Evolutionary conservation across 2,888 invertebrate genomes (phyloP), one percentile per base, ranked within the genome.

Genomic region (Harmothoe impar): DNA sequence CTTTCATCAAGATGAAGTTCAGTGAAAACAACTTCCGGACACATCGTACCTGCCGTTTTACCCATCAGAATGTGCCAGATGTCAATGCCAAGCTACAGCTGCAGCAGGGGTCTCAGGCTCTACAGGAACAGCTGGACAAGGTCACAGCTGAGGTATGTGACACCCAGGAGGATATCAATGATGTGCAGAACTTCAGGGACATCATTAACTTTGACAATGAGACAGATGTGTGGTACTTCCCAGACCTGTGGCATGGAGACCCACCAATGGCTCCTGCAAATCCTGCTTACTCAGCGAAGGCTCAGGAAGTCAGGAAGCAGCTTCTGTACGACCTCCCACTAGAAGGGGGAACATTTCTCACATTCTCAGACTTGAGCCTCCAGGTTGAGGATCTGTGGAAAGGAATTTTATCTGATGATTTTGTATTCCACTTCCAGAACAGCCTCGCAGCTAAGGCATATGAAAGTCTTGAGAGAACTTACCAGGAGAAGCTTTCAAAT

Each of bases 221-320:
- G 3, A 25, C 54, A 0, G 51, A 91, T 77, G 86, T 90, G 23
- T 85, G 52, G 68, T 90, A 90, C 51, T 68, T 91, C 31, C 68
- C 91, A 12, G 90, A 90, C 52, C 68, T 91, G 0, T 91, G 91
- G 91, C 35, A 89, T 31, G 91, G 91, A 17, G 90, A 90, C 43
- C 91, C 91, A 20, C 91, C 91, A 43, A 91, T 90, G 91, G 91
- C 91, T 54, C 81, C 91, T n/a, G 56, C 62, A 20, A 91, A 91
- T 86, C 91, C 54, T 25, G 91, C 90, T 7, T 91, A 91, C 43
- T 0, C n/a, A 17, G 29, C 89, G 25, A 62, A 68, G 20, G 78
- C 78, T 12, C 23, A 15, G 20, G 43, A 89, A 62, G 52, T 91
- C 12, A 91, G 33, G 52, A 10, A 72, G 17, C 23, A 20, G 77